phyloP scores from a whole-genome alignment of 2,797 vertebrate genomes.

The Sylvilagus floridanus region DNA sequence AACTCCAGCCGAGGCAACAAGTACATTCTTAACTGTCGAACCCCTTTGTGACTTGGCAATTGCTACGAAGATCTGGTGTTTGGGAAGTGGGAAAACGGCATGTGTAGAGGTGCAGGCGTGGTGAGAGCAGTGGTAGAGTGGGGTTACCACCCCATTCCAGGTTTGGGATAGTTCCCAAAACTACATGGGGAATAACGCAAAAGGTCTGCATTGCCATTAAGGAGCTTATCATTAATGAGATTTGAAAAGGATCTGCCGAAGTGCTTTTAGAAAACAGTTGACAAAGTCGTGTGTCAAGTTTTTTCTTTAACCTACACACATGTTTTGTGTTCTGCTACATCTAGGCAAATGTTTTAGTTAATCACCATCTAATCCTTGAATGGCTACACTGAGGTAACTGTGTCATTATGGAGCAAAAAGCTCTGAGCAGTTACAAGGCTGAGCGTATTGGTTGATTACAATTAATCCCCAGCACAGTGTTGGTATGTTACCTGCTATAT shows the following conservation, averaged over 20 bases:
- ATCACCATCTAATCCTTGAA: conserved; percentile 89
- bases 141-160: not conserved
- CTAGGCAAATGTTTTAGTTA: conserved; percentile 87
- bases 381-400: conserved; percentile 85
- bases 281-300: conserved; percentile 75
- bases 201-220: not conserved
- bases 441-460: conserved; percentile 86
- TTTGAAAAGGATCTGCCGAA: conserved; percentile 42
- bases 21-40: not conserved
- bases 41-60: not conserved
- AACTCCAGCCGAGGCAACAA: no score
- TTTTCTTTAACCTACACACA: conserved; percentile 80
- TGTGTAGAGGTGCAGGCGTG: not conserved
- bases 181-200: not conserved
- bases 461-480: conserved; percentile 85
- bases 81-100: not conserved
- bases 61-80: not conserved
- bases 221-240: not conserved
- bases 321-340: conserved; percentile 82
- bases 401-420: conserved; percentile 87
- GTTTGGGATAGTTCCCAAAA: not conserved
- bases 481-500: conserved; percentile 86
- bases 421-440: conserved; percentile 84
- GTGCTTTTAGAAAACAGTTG: conserved; percentile 71
- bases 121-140: not conserved